phyloP scores from a whole-genome alignment of 2,113 vertebrate species.

The Aegypius monachus region DNA sequence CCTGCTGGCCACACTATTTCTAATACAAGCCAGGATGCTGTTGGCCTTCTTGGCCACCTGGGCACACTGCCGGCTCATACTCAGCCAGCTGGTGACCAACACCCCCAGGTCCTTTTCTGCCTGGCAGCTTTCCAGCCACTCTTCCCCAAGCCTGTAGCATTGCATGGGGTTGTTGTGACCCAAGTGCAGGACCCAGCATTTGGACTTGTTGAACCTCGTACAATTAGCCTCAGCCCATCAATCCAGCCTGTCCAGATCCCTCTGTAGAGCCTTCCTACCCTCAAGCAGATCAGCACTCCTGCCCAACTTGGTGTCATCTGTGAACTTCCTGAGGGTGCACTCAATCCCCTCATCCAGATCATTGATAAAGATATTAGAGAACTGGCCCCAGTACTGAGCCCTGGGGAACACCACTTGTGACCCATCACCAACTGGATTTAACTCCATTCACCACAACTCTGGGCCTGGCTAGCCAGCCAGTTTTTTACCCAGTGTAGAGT shows the following conservation, averaged over 20 bases:
- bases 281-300: neutral
- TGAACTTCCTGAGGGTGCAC: neutral
- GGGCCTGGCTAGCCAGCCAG: rapidly evolving
- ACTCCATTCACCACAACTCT: neutral
- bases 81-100: rapidly evolving
- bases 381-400: neutral
- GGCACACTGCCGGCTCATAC: neutral
- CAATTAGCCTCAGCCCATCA: rapidly evolving
- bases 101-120: rapidly evolving
- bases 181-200: rapidly evolving
- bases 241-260: neutral
- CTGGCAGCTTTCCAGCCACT: neutral
- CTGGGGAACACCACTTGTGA: neutral
- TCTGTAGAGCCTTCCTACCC: neutral
- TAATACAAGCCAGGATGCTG: neutral
- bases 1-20: neutral
- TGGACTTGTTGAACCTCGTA: neutral
- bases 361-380: neutral
- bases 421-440: rapidly evolving
- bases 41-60: too few relatives aligned
- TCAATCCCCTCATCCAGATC: rapidly evolving
- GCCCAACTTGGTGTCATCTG: neutral
- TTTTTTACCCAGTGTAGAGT: neutral
- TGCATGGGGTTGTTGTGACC: neutral
- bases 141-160: rapidly evolving